phyloP scores from a whole-genome alignment of 2,113 vertebrate species.

The Percina caprodes region DNA sequence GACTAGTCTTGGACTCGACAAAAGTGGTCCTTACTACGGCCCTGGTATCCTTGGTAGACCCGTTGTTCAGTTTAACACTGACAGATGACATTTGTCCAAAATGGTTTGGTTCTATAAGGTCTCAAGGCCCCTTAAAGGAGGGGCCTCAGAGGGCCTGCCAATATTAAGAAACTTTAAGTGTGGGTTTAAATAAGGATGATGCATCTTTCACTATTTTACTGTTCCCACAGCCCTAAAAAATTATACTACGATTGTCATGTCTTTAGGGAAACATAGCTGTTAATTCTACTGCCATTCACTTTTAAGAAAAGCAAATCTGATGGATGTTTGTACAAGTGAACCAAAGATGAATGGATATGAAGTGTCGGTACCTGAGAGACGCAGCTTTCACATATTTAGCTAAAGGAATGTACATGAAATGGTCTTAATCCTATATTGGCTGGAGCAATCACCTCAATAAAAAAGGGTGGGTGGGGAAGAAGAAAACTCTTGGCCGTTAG shows the following conservation, averaged over 20 bases:
- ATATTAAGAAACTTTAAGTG: too few species aligned
- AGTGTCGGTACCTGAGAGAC: slow-evolving; percentile 41
- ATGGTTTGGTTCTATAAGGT: too few species aligned
- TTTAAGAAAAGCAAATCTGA: slow-evolving; percentile 30
- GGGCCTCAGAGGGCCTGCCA: too few species aligned
- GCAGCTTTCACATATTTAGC: slow-evolving; percentile 38
- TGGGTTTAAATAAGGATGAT: not conserved
- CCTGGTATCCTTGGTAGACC: too few species aligned
- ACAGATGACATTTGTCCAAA: too few species aligned
- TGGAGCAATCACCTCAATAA: slow-evolving; percentile 75
- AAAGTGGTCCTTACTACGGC: too few species aligned
- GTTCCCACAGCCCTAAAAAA: not conserved
- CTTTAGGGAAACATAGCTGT: slow-evolving; percentile 5
- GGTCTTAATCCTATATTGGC: slow-evolving; percentile 78
- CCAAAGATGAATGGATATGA: slow-evolving; percentile 47
- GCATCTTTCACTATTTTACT: not conserved
- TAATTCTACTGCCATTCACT: slow-evolving; percentile 6
- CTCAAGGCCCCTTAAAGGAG: too few species aligned
- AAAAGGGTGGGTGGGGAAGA: slow-evolving; percentile 17
- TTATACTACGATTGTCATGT: not conserved
- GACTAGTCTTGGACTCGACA: too few species aligned
- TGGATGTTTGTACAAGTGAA: slow-evolving; percentile 28
- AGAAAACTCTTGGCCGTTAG: slow-evolving; percentile 81
- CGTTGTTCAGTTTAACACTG: too few species aligned
- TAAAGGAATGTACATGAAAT: slow-evolving; percentile 71